Conservation (phyloP, 2,888 invertebrate species). For the Rugalucina vietnamica region DNA sequence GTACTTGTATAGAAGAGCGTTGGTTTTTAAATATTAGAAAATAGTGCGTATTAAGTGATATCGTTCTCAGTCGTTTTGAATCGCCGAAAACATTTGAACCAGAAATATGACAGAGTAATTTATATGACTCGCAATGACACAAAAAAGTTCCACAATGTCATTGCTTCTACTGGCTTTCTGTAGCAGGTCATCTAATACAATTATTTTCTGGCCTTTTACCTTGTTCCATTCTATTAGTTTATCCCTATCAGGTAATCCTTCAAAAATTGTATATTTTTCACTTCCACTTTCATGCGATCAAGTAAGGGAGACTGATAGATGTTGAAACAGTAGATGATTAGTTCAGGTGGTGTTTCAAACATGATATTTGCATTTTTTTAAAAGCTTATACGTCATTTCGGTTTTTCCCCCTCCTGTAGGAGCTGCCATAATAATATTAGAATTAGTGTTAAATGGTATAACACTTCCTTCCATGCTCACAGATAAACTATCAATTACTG, state of each 20-base stretch:
- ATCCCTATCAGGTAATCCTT: neutral
- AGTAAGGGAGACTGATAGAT: neutral
- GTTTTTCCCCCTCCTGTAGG: neutral
- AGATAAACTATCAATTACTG: neutral
- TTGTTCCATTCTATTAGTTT: neutral
- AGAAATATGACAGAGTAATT: neutral
- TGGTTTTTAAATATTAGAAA: neutral
- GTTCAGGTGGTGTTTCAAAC: neutral
- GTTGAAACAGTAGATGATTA: neutral
- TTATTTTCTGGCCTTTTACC: neutral
- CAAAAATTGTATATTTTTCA: neutral
- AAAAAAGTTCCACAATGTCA: neutral
- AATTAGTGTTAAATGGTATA: neutral
- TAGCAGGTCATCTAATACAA: neutral
- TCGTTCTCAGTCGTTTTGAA: neutral
- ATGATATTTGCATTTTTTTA: neutral
- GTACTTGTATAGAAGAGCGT: neutral
- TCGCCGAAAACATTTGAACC: neutral
- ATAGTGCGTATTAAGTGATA: constrained; percentile 12
- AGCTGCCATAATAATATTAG: neutral
- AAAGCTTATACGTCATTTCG: neutral
- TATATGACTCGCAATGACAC: neutral
- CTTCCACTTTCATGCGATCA: neutral
- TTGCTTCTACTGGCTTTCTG: neutral
- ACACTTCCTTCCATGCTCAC: neutral